These are phyloP conservation scores for Sylvilagus bachmani DNA, from an alignment of 2,113 vertebrate genomes.

Conservation along the genomic window DNA sequence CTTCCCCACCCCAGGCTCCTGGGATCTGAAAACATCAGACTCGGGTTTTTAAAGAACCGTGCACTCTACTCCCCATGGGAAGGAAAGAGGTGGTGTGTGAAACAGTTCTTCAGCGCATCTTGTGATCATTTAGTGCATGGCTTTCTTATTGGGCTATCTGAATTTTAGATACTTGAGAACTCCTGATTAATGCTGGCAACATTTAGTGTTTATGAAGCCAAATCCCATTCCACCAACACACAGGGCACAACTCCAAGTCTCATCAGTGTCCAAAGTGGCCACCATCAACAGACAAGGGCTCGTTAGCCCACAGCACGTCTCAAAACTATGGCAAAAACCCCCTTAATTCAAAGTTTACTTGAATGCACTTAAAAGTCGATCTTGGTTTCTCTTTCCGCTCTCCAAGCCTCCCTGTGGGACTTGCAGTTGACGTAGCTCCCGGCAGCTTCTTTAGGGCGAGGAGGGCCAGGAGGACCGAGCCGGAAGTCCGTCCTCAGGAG, in stretches of 20 bases:
- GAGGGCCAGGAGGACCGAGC: not conserved
- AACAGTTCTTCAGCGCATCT: slow-evolving; percentile 45
- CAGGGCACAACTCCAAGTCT: not conserved
- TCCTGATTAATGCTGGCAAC: slow-evolving; percentile 18
- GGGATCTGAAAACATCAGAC: slow-evolving; percentile 52
- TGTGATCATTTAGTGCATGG: not conserved
- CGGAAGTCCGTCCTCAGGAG: not conserved
- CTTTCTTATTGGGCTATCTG: slow-evolving; percentile 32
- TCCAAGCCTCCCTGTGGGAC: slow-evolving; percentile 6
- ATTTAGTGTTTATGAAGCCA: not conserved
- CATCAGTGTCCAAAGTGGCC: not conserved
- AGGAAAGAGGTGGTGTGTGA: not conserved
- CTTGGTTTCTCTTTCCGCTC: slow-evolving; percentile 35
- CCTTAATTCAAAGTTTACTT: slow-evolving; percentile 31
- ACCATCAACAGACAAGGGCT: not conserved
- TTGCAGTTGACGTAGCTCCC: not conserved
- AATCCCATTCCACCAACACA: not conserved
- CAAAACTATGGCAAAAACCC: not conserved
- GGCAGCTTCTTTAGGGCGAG: not conserved
- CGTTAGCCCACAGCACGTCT: not conserved
- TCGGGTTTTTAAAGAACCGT: not conserved
- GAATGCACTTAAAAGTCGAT: slow-evolving; percentile 16
- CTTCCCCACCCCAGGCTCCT: not conserved
- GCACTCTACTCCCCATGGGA: not conserved
- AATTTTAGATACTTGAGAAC: slow-evolving; percentile 1